A percentile compares a stretch with the other conserved stretches of the same genome.
Evolutionary conservation across 1,140 invertebrate species (phyloP).

Genomic region (Samia ricini): DNA sequence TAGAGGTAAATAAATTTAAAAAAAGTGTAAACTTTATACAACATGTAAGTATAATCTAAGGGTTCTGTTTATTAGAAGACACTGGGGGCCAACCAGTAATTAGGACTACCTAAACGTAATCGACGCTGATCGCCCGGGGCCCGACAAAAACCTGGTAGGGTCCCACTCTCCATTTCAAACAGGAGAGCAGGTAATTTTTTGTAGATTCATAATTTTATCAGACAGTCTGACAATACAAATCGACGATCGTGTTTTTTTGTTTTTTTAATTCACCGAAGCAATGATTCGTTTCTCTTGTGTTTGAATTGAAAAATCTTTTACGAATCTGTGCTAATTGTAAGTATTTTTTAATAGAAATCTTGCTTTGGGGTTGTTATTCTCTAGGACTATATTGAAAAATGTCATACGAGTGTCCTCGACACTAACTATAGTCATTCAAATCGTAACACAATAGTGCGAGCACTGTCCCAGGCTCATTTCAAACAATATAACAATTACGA

Average conservation of each 20-base stretch:
- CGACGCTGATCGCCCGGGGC: slow-evolving; percentile 6
- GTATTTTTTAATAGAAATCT: no score
- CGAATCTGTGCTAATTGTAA: no score
- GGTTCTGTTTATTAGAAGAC: slow-evolving; percentile 10
- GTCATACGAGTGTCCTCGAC: no score
- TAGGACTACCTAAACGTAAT: slow-evolving; percentile 25
- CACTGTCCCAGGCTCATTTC: no score
- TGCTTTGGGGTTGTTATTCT: no score
- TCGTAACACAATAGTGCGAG: no score
- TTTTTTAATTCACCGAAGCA: neutral
- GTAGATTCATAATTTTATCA: neutral
- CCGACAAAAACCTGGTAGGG: neutral
- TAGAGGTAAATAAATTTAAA: neutral
- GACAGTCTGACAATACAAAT: neutral
- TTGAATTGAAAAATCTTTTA: no score
- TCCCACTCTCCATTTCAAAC: neutral
- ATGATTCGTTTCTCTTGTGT: no score
- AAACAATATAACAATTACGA: no score
- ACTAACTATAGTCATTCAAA: no score
- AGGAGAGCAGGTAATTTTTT: slow-evolving; percentile 8
- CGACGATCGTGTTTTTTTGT: neutral
- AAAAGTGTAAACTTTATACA: neutral
- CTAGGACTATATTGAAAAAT: no score
- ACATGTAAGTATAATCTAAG: neutral
- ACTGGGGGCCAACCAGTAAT: slow-evolving; percentile 12